Base-by-base conservation (phyloP, 2,888 invertebrate genomes). In the Phragmatobia fuliginosa region DNA sequence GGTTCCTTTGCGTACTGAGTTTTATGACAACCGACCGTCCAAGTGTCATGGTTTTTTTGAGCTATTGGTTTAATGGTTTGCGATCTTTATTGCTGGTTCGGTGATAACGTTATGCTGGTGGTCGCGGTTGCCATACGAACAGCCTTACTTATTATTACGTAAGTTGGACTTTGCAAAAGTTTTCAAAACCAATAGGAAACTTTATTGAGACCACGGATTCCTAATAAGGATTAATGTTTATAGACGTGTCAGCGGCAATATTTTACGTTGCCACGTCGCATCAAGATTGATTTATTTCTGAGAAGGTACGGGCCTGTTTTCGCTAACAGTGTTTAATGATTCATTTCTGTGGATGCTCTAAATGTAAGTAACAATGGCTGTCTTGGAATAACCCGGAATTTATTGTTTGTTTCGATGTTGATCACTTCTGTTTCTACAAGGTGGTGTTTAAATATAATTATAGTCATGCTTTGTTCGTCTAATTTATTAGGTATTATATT, bases 301-400 rank as follows among this genome's bases (percentile, higher is more conserved):
- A 18, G 32, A 61, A 64, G 64, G 61, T 66, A 67, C 45, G 33
- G 60, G 70, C 56, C 75, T 68, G 73, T 72, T 65, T 72, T 76
- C 65, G 73, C 76, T 76, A 75, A 79, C 78, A 78, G 78, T 79
- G 81, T 77, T 84, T 84, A 86, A 87, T 88, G 89, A 87, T 90
- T 90, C 82, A 90, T 89, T 86, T 84, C 76, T 77, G 70, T 77
- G 80, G 81, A 84, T 83, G 79, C 79, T 76, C 78, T 84, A 85
- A 87, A 86, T 87, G 85, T 78, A 76, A 80, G 74, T 66, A 86
- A 85, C 85, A 85, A 88, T 85, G 81, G 80, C 78, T 72, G 78
- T 75, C 79, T 78, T 73, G 76, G 79, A 82, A 77, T 77, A 80
- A 81, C 74, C 69, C 67, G 56, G 70, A 78, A 83, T 83, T 82